Evolutionary conservation across 1,140 invertebrate species (phyloP).

Genomic region (Bemisia tabaci): DNA sequence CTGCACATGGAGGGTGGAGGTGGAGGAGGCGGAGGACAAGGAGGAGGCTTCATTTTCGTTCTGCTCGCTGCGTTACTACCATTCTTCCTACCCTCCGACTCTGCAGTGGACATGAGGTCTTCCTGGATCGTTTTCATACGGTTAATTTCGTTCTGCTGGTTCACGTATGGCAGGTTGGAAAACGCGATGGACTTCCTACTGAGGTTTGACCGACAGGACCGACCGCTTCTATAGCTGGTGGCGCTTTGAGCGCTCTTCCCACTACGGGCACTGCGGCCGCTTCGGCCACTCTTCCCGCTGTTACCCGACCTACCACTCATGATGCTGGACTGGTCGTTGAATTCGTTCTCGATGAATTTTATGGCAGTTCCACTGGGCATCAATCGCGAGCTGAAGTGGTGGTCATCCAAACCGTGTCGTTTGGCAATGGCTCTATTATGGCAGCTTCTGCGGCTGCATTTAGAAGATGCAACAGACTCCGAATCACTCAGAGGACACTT

Average conservation of each 20-base stretch:
- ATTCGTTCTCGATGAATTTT: not conserved
- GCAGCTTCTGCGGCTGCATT: not conserved
- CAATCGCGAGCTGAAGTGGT: not conserved
- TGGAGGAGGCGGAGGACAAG: slow-evolving; percentile 17
- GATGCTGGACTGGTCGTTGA: not conserved
- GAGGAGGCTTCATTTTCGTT: not conserved
- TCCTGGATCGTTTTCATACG: not conserved
- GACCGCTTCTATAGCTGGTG: not conserved
- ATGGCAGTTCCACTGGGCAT: not conserved
- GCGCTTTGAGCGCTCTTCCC: not conserved
- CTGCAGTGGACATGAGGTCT: not conserved
- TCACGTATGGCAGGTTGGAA: not conserved
- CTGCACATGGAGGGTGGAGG: slow-evolving; percentile 13
- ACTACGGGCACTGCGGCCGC: not conserved
- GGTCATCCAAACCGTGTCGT: not conserved
- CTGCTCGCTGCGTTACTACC: slow-evolving; percentile 19
- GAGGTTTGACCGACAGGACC: not conserved
- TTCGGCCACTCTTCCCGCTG: not conserved
- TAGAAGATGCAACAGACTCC: not conserved
- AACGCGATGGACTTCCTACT: not conserved
- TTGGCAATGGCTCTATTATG: not conserved
- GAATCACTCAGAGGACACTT: not conserved
- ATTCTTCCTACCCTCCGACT: not conserved
- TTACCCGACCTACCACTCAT: not conserved
- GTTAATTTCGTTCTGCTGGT: not conserved